Evolutionary conservation across 2,888 invertebrate genomes (phyloP).

Genomic region (Orthosia gracilis): DNA sequence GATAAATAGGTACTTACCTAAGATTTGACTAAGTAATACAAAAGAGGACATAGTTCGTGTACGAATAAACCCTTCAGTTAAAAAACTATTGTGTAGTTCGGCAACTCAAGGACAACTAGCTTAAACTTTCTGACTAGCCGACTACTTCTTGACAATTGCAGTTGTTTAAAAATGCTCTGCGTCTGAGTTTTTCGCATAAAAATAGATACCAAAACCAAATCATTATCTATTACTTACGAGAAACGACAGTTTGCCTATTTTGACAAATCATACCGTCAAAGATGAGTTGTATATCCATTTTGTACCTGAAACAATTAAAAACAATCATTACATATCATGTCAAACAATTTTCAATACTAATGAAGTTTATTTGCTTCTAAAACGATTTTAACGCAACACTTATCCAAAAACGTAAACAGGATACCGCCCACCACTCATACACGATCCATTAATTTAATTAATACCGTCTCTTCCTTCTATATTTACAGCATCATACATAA

Average conservation of each 20-base stretch:
- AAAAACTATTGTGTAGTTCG: not conserved
- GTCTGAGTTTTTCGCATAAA: not conserved
- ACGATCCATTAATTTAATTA: slow-evolving; percentile 62
- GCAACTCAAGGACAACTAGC: not conserved
- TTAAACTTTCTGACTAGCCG: too few species aligned
- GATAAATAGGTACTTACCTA: not conserved
- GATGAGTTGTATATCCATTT: not conserved
- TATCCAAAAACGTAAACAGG: slow-evolving; percentile 36
- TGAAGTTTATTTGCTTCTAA: slow-evolving; percentile 5
- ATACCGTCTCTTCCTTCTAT: slow-evolving; percentile 37
- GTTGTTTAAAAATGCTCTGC: not conserved
- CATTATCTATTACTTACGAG: not conserved
- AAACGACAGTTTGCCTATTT: not conserved
- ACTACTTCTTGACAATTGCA: too few species aligned
- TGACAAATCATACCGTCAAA: not conserved
- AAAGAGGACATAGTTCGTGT: not conserved
- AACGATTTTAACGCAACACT: not conserved
- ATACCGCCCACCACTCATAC: slow-evolving; percentile 41
- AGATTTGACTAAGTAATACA: not conserved
- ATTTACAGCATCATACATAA: slow-evolving; percentile 56
- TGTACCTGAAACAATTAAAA: slow-evolving; percentile 55
- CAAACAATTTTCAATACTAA: not conserved
- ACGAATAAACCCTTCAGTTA: not conserved
- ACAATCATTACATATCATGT: not conserved
- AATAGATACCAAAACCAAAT: not conserved